Conservation (phyloP, 1,140 invertebrate genomes). For the Gryon sp. region DNA sequence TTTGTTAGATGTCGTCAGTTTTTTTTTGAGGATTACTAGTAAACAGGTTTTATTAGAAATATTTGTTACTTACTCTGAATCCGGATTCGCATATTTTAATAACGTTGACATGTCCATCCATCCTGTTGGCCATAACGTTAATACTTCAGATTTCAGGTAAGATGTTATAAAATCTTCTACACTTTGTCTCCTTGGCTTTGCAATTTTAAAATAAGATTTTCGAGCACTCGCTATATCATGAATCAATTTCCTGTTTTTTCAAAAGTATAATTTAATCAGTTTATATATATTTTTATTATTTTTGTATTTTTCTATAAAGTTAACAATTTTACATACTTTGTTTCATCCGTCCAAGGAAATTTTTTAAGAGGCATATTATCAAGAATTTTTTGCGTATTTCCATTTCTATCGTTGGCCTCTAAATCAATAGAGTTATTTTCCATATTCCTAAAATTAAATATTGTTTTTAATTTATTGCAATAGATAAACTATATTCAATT, state of each 20-base stretch:
- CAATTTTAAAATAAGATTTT: conserved; percentile 72
- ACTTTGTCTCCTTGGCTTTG: conserved; percentile 79
- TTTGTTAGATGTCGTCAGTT: conserved; percentile 49
- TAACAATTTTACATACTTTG: conserved; percentile 80
- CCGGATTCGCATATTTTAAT: conserved; percentile 68
- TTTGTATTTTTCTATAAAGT: too few relatives aligned
- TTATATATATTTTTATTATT: too few relatives aligned
- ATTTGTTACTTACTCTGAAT: conserved; percentile 70
- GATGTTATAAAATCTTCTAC: conserved; percentile 80
- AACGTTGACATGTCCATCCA: conserved; percentile 79
- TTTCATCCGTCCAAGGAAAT: conserved; percentile 81
- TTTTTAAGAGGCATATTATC: conserved; percentile 81
- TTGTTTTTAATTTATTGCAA: conserved; percentile 2
- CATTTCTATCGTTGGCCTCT: conserved; percentile 74
- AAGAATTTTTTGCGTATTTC: conserved; percentile 67
- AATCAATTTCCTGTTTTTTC: conserved; percentile 68
- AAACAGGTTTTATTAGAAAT: too few relatives aligned
- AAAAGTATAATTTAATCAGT: conserved; percentile 19
- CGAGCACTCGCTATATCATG: conserved; percentile 69
- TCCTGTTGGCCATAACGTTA: conserved; percentile 81
- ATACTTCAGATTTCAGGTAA: conserved; percentile 80
- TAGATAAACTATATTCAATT: too few relatives aligned
- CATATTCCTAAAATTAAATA: conserved; percentile 66
- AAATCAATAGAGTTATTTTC: conserved; percentile 71
- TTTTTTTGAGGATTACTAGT: too few relatives aligned